phyloP scores from a whole-genome alignment of 2,888 invertebrate species.

The Lycocerus yunnanus region DNA sequence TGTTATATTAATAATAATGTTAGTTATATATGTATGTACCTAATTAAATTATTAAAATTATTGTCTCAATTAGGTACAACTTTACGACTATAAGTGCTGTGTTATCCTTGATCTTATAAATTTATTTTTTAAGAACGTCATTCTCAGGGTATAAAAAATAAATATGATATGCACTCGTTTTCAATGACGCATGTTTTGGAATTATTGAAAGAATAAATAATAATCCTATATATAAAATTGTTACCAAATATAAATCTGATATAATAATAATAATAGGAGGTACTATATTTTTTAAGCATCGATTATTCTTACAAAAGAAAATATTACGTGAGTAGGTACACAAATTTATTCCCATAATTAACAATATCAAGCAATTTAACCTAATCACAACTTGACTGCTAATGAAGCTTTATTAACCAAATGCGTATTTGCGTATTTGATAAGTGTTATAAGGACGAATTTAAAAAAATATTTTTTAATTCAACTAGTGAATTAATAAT shows the following conservation, averaged over 20 bases:
- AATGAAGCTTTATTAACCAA: not conserved
- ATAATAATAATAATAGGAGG: no score
- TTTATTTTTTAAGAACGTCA: not conserved
- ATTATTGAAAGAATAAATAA: not conserved
- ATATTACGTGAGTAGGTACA: not conserved
- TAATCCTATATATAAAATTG: not conserved
- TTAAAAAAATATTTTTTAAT: not conserved
- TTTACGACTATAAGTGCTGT: not conserved
- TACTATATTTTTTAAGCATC: not conserved
- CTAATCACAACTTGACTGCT: slow-evolving; percentile 1
- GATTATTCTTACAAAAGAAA: not conserved
- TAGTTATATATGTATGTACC: not conserved
- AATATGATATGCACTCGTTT: not conserved
- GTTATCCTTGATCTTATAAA: not conserved
- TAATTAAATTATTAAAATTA: not conserved
- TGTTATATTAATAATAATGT: no score
- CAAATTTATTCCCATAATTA: not conserved
- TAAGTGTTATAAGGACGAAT: not conserved
- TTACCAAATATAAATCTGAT: not conserved
- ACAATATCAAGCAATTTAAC: not conserved
- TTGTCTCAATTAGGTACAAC: not conserved
- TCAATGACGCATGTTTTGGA: not conserved
- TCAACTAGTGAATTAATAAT: not conserved
- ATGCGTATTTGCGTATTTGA: not conserved
- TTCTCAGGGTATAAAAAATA: not conserved